A percentile compares a stretch with the other conserved stretches of the same genome.
Evolutionary conservation across 2,113 vertebrate species (phyloP).

Genomic region (Paracanthobrama guichenoti): DNA sequence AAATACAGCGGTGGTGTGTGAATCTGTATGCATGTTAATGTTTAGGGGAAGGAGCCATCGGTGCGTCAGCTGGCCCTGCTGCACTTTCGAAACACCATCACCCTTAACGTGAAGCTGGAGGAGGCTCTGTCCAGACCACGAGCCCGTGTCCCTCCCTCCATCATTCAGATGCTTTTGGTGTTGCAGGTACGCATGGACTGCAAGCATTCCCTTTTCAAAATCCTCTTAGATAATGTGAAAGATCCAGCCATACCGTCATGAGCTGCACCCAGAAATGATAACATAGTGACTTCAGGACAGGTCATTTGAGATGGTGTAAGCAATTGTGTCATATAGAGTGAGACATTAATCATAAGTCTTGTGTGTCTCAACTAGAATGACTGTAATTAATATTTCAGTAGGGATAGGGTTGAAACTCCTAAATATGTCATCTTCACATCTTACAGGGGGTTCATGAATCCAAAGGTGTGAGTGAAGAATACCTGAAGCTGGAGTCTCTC

Average conservation of each 20-base stretch:
- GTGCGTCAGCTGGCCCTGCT: conserved; percentile 93
- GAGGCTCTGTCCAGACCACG: conserved; percentile 90
- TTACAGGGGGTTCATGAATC: conserved; percentile 74
- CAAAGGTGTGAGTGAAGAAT: conserved; percentile 88
- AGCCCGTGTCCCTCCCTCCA: conserved; percentile 89
- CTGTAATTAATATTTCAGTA: neutral
- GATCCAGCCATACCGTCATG: neutral
- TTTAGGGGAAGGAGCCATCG: conserved; percentile 77
- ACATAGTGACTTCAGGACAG: neutral
- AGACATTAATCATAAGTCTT: conserved; percentile 8
- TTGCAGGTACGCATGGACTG: conserved; percentile 79
- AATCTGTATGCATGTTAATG: neutral
- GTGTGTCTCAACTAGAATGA: neutral
- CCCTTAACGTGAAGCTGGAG: conserved; percentile 94
- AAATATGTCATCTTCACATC: neutral
- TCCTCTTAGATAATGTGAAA: conserved; percentile 2
- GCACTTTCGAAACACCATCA: conserved; percentile 94
- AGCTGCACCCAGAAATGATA: conserved; percentile 12
- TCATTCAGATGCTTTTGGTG: conserved; percentile 96
- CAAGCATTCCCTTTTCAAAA: no score
- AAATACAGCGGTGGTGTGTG: neutral
- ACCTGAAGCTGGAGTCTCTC: conserved; percentile 89
- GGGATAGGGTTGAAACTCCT: neutral
- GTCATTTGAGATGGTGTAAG: neutral
- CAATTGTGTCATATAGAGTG: neutral